Percentiles rank a stretch among this genome's conserved stretches.
Conservation (phyloP, 35 echinoderm and acorn worm species). For the Patiria miniata region DNA sequence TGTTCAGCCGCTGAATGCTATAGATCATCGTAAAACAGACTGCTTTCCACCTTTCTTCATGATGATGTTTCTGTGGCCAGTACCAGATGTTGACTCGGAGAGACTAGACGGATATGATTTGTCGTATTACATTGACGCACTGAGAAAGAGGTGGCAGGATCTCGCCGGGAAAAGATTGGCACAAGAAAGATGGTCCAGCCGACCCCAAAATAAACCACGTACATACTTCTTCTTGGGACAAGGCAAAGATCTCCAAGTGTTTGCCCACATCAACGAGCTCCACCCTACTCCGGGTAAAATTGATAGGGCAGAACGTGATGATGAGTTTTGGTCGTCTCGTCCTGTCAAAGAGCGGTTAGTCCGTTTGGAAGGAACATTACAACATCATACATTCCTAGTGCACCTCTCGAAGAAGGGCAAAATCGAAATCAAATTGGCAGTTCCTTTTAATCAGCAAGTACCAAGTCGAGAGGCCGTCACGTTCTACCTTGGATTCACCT, state of each 20-base stretch:
- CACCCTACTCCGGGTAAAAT: not conserved
- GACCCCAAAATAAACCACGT: not conserved
- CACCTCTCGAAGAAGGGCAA: not conserved
- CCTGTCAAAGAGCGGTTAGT: not conserved
- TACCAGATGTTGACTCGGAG: not conserved
- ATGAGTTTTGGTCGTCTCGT: constrained; percentile 11
- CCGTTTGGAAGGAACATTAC: constrained; percentile 14
- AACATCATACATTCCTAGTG: not conserved
- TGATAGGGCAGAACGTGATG: not conserved
- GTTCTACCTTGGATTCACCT: constrained; percentile 66
- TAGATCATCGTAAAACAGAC: not conserved
- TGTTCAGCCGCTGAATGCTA: not conserved
- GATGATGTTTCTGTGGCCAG: constrained; percentile 46
- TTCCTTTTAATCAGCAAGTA: constrained; percentile 13
- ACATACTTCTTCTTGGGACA: constrained; percentile 47
- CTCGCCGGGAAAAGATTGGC: not conserved
- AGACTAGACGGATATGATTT: not conserved
- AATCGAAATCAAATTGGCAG: constrained; percentile 40
- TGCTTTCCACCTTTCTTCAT: constrained; percentile 25
- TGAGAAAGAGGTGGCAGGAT: not conserved
- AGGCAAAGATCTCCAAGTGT: not conserved
- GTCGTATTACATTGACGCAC: not conserved
- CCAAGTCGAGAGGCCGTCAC: constrained; percentile 51
- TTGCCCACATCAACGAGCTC: constrained; percentile 27
- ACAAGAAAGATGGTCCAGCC: not conserved